These are phyloP conservation scores for Sarcophaga bullata DNA, from an alignment of 1,140 invertebrate species.

Conservation along the genomic window DNA sequence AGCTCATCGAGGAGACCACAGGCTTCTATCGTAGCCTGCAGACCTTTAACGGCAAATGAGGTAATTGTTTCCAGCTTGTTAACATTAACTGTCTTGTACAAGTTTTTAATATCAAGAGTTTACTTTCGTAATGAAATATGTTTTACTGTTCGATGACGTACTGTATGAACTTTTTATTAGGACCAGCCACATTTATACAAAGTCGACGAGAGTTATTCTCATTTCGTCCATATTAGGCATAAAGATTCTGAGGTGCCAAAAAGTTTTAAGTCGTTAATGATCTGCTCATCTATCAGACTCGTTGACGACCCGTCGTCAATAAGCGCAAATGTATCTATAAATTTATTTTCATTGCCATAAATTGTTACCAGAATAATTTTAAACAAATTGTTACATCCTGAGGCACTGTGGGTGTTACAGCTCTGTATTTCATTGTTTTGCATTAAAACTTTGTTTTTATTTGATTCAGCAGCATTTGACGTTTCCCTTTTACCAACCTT, in stretches of 20 bases:
- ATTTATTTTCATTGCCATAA: slow-evolving; percentile 25
- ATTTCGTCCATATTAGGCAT: neutral
- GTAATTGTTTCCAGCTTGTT: neutral
- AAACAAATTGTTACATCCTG: neutral
- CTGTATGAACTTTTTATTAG: neutral
- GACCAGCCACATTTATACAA: slow-evolving; percentile 9
- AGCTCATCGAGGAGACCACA: neutral
- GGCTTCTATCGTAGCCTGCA: neutral
- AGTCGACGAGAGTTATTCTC: slow-evolving; percentile 10
- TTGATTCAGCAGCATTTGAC: neutral
- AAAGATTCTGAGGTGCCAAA: neutral
- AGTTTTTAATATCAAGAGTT: slow-evolving; percentile 11
- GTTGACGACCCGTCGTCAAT: slow-evolving; percentile 22
- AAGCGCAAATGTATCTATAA: slow-evolving; percentile 27
- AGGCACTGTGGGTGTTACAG: neutral
- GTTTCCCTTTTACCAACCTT: neutral
- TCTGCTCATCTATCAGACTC: slow-evolving; percentile 24
- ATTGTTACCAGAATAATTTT: slow-evolving; percentile 24
- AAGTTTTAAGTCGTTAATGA: neutral
- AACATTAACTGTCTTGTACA: neutral
- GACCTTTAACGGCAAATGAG: neutral
- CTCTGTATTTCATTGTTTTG: neutral
- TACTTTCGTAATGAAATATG: slow-evolving; percentile 20
- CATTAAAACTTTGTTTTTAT: neutral
- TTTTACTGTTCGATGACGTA: slow-evolving; percentile 23